Conservation (phyloP, 2,888 invertebrate species). For the Agonopterix arenella region DNA sequence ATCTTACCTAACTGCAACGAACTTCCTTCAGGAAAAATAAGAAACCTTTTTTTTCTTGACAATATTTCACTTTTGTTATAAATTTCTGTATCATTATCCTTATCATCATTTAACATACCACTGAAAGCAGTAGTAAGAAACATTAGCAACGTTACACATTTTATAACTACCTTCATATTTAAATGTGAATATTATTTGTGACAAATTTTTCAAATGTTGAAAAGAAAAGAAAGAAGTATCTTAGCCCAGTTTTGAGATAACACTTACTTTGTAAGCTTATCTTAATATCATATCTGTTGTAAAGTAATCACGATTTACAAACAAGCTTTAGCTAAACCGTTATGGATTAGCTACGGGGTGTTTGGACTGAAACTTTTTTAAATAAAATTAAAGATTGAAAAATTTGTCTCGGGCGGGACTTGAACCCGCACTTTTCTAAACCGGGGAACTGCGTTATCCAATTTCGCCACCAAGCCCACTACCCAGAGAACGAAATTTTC, state of each 20-base stretch:
- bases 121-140: neutral
- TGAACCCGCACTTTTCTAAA: too few species aligned
- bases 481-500: too few species aligned
- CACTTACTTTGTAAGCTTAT: constrained; percentile 19
- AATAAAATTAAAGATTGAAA: too few species aligned
- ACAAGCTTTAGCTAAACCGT: constrained; percentile 24
- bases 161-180: too few species aligned
- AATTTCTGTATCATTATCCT: neutral
- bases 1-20: constrained; percentile 76
- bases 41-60: constrained; percentile 73
- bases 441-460: too few species aligned
- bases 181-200: too few species aligned
- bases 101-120: neutral
- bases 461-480: too few species aligned
- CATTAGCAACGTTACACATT: too few species aligned
- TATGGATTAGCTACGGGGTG: constrained; percentile 32
- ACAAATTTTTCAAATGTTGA: too few species aligned
- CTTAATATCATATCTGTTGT: constrained; percentile 13
- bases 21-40: constrained; percentile 78
- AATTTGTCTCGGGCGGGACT: too few species aligned
- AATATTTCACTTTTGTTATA: constrained; percentile 32
- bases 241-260: constrained; percentile 14
- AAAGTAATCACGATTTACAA: constrained; percentile 51
- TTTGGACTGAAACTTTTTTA: constrained; percentile 1
- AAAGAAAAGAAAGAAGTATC: constrained; percentile 1